phyloP scores from a whole-genome alignment of 2,888 invertebrate genomes.

The Allygus modestus region DNA sequence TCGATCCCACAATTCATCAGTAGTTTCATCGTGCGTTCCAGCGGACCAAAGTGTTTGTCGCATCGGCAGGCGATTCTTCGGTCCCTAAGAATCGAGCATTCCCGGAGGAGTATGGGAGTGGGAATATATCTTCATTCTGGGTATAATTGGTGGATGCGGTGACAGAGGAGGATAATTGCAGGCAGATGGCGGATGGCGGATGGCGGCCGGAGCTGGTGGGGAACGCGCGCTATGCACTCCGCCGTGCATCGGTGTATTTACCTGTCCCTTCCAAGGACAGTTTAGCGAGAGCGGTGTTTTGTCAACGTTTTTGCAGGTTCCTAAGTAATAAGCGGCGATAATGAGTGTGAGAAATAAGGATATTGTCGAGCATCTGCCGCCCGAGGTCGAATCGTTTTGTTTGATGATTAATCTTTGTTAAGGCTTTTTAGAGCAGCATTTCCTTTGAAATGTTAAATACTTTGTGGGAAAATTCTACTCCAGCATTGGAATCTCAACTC shows the following conservation, averaged over 20 bases:
- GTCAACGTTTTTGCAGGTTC: constrained; percentile 29
- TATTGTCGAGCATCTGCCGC: constrained; percentile 4
- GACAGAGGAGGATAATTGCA: constrained; percentile 27
- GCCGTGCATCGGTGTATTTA: neutral
- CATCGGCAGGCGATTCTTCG: too few species aligned
- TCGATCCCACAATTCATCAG: too few species aligned
- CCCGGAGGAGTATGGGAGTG: constrained; percentile 17
- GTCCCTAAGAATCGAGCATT: neutral
- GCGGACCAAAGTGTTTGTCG: too few species aligned
- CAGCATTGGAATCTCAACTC: too few species aligned
- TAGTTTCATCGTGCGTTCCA: too few species aligned
- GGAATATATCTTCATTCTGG: constrained; percentile 42
- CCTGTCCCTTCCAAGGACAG: neutral
- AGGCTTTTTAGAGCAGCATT: too few species aligned
- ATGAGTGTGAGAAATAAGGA: neutral
- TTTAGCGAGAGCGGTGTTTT: constrained; percentile 4
- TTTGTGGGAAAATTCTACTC: neutral
- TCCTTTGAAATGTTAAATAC: neutral
- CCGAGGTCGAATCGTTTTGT: neutral
- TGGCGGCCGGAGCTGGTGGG: too few species aligned
- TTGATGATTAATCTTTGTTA: too few species aligned
- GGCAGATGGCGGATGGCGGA: constrained; percentile 27
- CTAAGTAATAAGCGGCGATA: constrained; percentile 43
- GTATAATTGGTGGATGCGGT: constrained; percentile 40
- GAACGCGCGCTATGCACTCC: neutral